These are phyloP conservation scores for Phlogophora meticulosa DNA, from an alignment of 2,888 invertebrate species.

Conservation along the genomic window DNA sequence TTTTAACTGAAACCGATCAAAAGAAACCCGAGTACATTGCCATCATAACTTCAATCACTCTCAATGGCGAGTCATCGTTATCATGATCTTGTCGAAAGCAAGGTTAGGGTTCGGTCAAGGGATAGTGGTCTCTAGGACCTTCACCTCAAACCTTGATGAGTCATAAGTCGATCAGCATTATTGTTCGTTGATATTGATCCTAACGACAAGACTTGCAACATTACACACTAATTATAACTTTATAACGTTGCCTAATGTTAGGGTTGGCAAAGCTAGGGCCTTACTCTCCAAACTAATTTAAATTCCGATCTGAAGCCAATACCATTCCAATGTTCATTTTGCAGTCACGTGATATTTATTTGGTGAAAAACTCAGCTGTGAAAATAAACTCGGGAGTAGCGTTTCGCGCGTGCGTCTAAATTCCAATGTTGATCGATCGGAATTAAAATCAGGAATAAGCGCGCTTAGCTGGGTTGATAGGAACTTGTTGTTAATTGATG, in stretches of 20 bases:
- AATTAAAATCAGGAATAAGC: no score
- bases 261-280: conserved; percentile 56
- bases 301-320: no score
- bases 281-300: no score
- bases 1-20: conserved; percentile 47
- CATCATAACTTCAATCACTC: conserved; percentile 74
- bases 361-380: no score
- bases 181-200: conserved; percentile 83
- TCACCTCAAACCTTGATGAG: conserved; percentile 85
- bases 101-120: conserved; percentile 89
- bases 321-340: no score
- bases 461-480: no score
- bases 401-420: no score
- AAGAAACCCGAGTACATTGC: conserved; percentile 55
- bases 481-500: conserved; percentile 37
- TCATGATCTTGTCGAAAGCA: conserved; percentile 87
- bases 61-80: conserved; percentile 77
- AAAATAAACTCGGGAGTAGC: no score
- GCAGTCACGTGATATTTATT: no score
- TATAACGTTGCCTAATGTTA: conserved; percentile 74
- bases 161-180: conserved; percentile 77
- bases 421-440: no score
- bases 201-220: conserved; percentile 80
- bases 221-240: conserved; percentile 83
- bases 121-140: conserved; percentile 78